These are phyloP conservation scores for Alouatta palliata DNA, from an alignment of 2,113 vertebrate genomes.

Conservation along the genomic window DNA sequence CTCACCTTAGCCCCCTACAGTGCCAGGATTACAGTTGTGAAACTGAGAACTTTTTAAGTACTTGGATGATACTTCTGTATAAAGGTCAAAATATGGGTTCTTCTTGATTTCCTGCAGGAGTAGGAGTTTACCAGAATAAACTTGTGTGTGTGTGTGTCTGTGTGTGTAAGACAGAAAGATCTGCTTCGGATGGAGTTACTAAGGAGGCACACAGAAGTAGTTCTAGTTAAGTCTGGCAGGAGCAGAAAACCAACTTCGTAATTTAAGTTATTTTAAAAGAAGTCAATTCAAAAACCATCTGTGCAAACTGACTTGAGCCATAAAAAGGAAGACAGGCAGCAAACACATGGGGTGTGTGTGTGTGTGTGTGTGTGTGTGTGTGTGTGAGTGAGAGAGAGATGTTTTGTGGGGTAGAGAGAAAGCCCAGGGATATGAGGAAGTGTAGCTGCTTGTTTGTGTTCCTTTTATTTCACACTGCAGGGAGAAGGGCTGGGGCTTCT, in stretches of 20 bases:
- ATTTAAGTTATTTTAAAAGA: conserved; percentile 38
- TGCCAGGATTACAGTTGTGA: no score
- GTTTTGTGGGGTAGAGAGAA: background rate
- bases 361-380: background rate
- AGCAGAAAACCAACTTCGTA: background rate
- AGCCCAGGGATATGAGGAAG: background rate
- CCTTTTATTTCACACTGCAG: background rate
- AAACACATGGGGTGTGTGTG: background rate
- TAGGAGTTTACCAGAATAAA: background rate
- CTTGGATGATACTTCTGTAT: background rate
- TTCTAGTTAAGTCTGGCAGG: background rate
- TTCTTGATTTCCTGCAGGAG: background rate
- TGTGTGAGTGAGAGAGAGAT: background rate
- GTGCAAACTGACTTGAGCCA: background rate
- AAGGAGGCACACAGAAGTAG: background rate
- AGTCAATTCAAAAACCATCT: conserved; percentile 58
- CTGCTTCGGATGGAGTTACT: background rate
- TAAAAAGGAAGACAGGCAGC: background rate
- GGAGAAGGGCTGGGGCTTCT: background rate
- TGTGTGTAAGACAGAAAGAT: background rate
- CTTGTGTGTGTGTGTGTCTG: background rate
- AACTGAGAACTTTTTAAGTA: background rate
- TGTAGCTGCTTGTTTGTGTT: background rate
- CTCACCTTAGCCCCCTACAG: no score
- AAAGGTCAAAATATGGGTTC: background rate